phyloP scores from a whole-genome alignment of 2,888 invertebrate species.

The Cepaea hortensis region DNA sequence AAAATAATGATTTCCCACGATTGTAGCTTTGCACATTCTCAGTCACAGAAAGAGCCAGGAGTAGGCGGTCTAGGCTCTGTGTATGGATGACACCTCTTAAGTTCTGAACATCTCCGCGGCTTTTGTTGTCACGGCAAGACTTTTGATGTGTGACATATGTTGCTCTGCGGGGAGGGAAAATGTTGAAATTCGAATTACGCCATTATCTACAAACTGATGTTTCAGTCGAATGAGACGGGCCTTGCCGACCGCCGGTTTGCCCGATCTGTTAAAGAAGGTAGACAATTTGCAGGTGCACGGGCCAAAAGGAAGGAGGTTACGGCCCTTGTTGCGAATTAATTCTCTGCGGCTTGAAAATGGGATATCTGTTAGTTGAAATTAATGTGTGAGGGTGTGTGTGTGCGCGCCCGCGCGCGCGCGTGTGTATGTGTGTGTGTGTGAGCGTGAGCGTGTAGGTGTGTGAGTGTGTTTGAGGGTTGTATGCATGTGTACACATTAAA shows the following conservation, averaged over 20 bases:
- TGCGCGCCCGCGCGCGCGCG: not conserved
- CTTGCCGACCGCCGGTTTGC: not conserved
- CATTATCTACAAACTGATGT: slow-evolving; percentile 15
- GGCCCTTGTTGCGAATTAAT: not conserved
- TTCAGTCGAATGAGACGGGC: not conserved
- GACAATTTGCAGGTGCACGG: slow-evolving; percentile 24
- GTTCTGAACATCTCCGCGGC: not conserved
- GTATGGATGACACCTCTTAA: slow-evolving; percentile 30
- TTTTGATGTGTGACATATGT: slow-evolving; percentile 24
- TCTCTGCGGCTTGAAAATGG: not conserved
- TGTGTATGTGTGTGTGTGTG: no score
- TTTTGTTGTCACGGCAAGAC: slow-evolving; percentile 9
- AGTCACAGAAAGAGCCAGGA: not conserved
- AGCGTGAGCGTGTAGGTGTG: no score
- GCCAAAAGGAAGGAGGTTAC: not conserved
- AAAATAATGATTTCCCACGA: slow-evolving; percentile 17
- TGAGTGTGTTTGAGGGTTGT: no score
- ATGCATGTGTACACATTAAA: no score
- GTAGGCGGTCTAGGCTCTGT: slow-evolving; percentile 14
- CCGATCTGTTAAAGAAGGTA: not conserved
- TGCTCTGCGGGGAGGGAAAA: not conserved
- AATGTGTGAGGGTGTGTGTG: not conserved
- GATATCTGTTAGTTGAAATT: not conserved
- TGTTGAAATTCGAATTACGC: slow-evolving; percentile 21
- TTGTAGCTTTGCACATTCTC: not conserved